Base-by-base conservation (phyloP, 2,888 invertebrate species). In the Andrena hattorfiana region DNA sequence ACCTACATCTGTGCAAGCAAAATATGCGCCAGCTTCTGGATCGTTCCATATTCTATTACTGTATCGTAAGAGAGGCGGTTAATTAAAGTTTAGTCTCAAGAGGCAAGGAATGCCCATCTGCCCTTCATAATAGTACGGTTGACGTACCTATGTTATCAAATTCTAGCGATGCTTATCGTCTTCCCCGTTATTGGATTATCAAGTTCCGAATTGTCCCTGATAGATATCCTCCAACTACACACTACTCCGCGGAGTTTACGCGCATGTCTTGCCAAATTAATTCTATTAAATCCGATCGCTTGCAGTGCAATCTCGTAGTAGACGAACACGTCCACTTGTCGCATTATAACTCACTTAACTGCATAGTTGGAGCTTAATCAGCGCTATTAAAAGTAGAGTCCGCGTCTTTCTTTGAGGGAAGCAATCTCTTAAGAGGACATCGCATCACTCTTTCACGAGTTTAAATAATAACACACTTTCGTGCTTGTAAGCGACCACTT, bases 261-360 rank as follows among this genome's bases (percentile, higher is more conserved):
- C 49, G 20, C 10, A 20, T 35, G 60, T n/a, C 35, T 60, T 60
- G 28, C n/a, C 60, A 49, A 60, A 69, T 62, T 75, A 68, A 68
- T 59, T 69, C 75, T 13, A 62, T 49, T 75, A 49, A 68, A 62
- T 75, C 26, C 69, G 35, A 10, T 35, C 32, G 13, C 23, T 49
- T 32, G 23, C 68, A 60, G 49, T 10, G 32, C 26, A 62, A 68
- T 69, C 62, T 30, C 4, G 42, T 4, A 59, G n/a, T 49, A 35
- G 42, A 10, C 2, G 7, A 54, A 63, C 63, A 23, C 23, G 10
- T 49, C 26, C 23, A 63, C 4, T 35, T 63, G 72, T 6, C 60
- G n/a, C 59, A 20, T 42, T 60, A 35, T 60, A 63, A 35, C 35
- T 72, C 72, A 16, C 6, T 32, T 26, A 23, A 26, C 56, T 56